Evolutionary conservation across 2,797 vertebrate species (phyloP), one percentile per base, ranked within the genome.

Genomic region (Babyrousa celebensis): DNA sequence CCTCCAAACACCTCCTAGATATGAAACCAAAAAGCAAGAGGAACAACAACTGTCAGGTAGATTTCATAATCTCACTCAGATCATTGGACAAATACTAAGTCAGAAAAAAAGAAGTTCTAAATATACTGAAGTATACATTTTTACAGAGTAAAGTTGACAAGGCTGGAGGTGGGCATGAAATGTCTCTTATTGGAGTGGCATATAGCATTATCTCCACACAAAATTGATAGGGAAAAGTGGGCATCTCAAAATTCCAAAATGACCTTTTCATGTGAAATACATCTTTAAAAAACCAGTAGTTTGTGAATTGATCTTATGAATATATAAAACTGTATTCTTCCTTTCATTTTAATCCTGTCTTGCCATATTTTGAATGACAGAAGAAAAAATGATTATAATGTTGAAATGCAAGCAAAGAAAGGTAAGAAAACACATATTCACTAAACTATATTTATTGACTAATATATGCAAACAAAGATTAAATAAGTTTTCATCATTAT

Each of bases 1-100:
- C 32, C 84, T 97, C 5, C 4, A 96, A 96, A 63, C 4, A 96
- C 85, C 14, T 32, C 67, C 52, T 95, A 71, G 17, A 0, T 80
- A 89, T 83, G 60, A 97, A 95, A 96, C 18, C 23, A 27, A 96
- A 96, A 89, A 91, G 86, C 54, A 93, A 86, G 17, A 91, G 32
- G 16, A 85, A 95, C n/a, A 88, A 29, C 17, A 92, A 88, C 3
- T 86, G 17, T 89, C 52, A 62, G 40, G 27, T 6, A 94, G 40
- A 96, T 29, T 71, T 90, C 40, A 97, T 96, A 97, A 96, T 58
- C 17, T 52, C 48, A 0, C 54, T 85, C 91, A 75, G 62, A 94
- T 25, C 10, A 72, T 0, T 16, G 54, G 43, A 68, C 62, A 94
- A 52, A 89, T 16, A 78, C 21, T 56, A 79, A 89, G 68, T 72